Evolutionary conservation across 2,113 vertebrate species (phyloP).

Genomic region (Uria lomvia): DNA sequence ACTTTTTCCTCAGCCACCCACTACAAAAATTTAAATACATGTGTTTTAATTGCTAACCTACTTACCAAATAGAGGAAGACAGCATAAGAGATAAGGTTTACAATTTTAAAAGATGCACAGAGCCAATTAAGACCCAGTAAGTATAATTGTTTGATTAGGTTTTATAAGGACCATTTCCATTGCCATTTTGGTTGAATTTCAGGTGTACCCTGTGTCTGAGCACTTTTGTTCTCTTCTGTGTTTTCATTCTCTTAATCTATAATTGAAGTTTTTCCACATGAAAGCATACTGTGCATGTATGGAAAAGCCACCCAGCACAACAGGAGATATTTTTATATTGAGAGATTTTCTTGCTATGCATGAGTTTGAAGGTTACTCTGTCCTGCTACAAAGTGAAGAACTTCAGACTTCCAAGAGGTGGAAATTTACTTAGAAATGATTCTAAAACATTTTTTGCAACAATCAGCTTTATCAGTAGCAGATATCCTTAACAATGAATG

Average conservation of each 20-base stretch:
- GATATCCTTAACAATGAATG: background rate
- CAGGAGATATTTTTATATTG: background rate
- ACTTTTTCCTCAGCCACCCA: background rate
- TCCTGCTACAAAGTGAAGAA: background rate
- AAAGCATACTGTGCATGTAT: background rate
- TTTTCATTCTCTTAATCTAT: background rate
- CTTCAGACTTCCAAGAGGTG: background rate
- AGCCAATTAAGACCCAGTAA: background rate
- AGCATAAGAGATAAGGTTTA: background rate
- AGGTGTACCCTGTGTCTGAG: background rate
- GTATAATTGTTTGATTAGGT: background rate
- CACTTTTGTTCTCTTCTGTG: background rate
- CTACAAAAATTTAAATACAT: background rate
- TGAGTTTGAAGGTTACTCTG: background rate
- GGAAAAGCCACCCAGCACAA: background rate
- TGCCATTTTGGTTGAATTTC: background rate
- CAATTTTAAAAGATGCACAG: background rate
- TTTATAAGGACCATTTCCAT: background rate
- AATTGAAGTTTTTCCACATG: background rate
- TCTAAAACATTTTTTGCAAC: background rate
- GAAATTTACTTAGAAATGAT: background rate
- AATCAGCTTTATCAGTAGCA: background rate
- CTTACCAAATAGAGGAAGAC: background rate
- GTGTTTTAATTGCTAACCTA: background rate
- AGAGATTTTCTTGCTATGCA: background rate